Percentiles rank a stretch among this genome's conserved stretches.
Evolutionary conservation across 2,888 invertebrate genomes (phyloP).

Genomic region (Trichopria drosophilae): DNA sequence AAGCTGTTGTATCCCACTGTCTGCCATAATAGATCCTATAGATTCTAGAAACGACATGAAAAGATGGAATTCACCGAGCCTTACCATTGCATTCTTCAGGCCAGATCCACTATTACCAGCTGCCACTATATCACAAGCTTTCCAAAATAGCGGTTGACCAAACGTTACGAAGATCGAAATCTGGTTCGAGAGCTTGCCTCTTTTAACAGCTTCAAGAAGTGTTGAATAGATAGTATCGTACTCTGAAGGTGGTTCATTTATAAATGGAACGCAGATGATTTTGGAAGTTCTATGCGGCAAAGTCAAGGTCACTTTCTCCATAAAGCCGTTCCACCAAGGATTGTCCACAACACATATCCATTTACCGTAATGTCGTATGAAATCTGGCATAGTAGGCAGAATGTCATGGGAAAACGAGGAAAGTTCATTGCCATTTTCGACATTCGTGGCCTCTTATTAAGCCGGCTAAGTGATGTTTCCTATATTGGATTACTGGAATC

Average conservation of each 20-base stretch:
- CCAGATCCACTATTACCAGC: slow-evolving; percentile 16
- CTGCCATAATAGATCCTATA: slow-evolving; percentile 53
- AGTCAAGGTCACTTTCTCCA: slow-evolving; percentile 28
- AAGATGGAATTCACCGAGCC: too few relatives aligned
- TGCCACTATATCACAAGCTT: slow-evolving; percentile 14
- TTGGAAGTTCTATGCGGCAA: slow-evolving; percentile 33
- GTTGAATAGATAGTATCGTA: slow-evolving; percentile 26
- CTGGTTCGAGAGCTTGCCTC: slow-evolving; percentile 13
- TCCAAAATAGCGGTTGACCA: slow-evolving; percentile 32
- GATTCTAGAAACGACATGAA: slow-evolving; percentile 51
- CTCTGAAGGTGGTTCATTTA: slow-evolving; percentile 21
- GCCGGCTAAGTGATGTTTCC: too few relatives aligned
- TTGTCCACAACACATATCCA: too few relatives aligned
- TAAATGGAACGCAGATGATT: slow-evolving; percentile 29
- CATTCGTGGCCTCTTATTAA: too few relatives aligned
- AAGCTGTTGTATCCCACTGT: slow-evolving; percentile 51
- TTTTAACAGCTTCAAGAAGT: slow-evolving; percentile 29
- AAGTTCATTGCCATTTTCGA: too few relatives aligned
- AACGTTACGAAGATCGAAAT: too few relatives aligned
- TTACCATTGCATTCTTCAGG: slow-evolving; percentile 33
- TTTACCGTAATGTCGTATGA: too few relatives aligned
- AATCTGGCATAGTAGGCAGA: too few relatives aligned
- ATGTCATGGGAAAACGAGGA: too few relatives aligned
- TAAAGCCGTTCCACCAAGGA: slow-evolving; percentile 1
- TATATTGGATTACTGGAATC: too few relatives aligned